phyloP scores from a whole-genome alignment of 1,140 invertebrate genomes.

The Alviniconcha marisindica region DNA sequence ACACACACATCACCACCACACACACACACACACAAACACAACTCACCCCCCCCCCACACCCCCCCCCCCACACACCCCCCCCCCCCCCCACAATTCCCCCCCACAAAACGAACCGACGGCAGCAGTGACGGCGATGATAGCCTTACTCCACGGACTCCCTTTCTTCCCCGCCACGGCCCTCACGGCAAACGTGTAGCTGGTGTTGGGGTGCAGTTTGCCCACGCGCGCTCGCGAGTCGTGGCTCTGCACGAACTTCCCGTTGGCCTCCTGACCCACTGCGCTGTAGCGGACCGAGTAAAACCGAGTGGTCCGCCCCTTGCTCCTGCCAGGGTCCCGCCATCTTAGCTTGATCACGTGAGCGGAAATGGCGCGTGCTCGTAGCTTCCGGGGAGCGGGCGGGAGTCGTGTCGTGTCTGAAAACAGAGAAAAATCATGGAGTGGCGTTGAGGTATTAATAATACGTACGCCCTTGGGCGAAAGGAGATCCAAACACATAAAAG shows the following conservation, averaged over 20 bases:
- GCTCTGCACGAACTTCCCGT: conserved; percentile 12
- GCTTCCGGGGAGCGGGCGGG: conserved; percentile 30
- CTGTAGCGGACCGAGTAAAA: conserved; percentile 42
- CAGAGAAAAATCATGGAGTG: background rate
- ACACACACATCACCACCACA: too few species aligned
- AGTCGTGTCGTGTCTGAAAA: background rate
- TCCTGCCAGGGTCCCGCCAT: conserved; percentile 33
- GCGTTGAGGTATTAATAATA: background rate
- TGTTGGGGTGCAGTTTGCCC: conserved; percentile 31
- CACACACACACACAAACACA: too few species aligned
- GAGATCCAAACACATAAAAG: background rate
- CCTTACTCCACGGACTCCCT: conserved; percentile 33
- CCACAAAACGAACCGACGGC: background rate
- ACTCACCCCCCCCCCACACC: too few species aligned
- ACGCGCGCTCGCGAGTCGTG: background rate
- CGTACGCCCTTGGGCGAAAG: background rate
- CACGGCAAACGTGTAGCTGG: conserved; percentile 33
- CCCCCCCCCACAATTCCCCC: too few species aligned
- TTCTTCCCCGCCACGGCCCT: conserved; percentile 24
- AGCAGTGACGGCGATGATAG: conserved; percentile 9
- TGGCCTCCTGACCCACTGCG: background rate
- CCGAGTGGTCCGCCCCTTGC: background rate
- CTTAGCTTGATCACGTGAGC: conserved; percentile 33
- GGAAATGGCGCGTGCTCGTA: conserved; percentile 25
- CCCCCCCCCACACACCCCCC: too few species aligned